phyloP scores from a whole-genome alignment of 2,888 invertebrate species.

The Calephelis perditalis region DNA sequence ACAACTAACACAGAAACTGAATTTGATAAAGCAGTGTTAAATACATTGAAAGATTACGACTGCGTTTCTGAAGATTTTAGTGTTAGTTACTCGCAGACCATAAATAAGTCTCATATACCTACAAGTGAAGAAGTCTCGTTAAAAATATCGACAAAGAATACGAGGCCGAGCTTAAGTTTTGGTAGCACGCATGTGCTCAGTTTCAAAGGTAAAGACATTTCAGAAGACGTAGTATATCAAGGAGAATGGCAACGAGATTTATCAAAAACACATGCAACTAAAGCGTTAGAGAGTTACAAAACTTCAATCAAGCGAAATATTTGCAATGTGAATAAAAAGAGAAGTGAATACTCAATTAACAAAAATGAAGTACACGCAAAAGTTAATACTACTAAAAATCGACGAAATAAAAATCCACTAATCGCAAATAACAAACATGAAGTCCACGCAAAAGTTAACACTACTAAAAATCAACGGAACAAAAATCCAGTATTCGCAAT shows the following conservation, averaged over 20 bases:
- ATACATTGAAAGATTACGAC: constrained; percentile 36
- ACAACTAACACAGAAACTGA: constrained; percentile 35
- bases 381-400: not conserved
- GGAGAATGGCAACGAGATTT: constrained; percentile 56
- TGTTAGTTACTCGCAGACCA: constrained; percentile 18
- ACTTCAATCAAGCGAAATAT: constrained; percentile 1
- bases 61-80: constrained; percentile 37
- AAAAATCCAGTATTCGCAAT: not conserved
- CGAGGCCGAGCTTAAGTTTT: constrained; percentile 42
- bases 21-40: constrained; percentile 36
- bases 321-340: not conserved
- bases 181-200: constrained; percentile 63
- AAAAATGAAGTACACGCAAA: not conserved
- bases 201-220: constrained; percentile 49
- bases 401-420: not conserved
- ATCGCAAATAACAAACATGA: too few relatives aligned
- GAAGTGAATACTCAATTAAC: not conserved
- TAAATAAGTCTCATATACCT: constrained; percentile 33
- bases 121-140: constrained; percentile 28
- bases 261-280: constrained; percentile 36
- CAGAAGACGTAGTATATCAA: constrained; percentile 63
- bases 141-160: constrained; percentile 32
- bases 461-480: too few relatives aligned
- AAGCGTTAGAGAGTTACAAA: constrained; percentile 28
- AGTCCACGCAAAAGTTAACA: too few relatives aligned